phyloP scores from a whole-genome alignment of 2,888 invertebrate genomes.

The Helobdella robusta region DNA sequence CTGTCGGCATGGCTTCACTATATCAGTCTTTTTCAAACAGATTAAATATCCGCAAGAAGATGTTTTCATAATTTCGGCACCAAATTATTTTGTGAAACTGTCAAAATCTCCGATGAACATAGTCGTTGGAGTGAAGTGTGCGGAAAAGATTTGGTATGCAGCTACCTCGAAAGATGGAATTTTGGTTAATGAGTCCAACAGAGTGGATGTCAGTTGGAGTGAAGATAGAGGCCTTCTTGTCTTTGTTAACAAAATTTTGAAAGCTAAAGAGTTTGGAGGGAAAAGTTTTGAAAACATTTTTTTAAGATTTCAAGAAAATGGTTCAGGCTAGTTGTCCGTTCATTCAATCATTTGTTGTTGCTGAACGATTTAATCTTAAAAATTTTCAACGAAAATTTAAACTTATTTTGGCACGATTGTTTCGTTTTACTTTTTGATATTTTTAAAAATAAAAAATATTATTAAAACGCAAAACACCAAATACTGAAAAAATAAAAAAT shows the following conservation, averaged over 20 bases:
- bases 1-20: slow-evolving; percentile 17
- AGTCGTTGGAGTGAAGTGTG: neutral
- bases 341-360: too few relatives aligned
- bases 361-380: too few relatives aligned
- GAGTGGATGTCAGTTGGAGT: slow-evolving; percentile 44
- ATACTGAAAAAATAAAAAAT: too few relatives aligned
- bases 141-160: slow-evolving; percentile 38
- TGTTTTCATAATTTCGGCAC: slow-evolving; percentile 1
- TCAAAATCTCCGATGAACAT: neutral
- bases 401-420: too few relatives aligned
- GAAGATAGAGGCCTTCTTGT: slow-evolving; percentile 40
- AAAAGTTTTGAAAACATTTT: neutral
- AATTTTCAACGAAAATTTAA: too few relatives aligned
- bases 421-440: too few relatives aligned
- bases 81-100: slow-evolving; percentile 13
- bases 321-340: too few relatives aligned
- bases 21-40: slow-evolving; percentile 11
- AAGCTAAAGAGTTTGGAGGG: neutral
- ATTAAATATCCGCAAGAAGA: neutral
- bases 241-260: slow-evolving; percentile 38
- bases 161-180: slow-evolving; percentile 33
- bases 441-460: too few relatives aligned
- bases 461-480: too few relatives aligned
- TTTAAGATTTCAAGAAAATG: too few relatives aligned
- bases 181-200: slow-evolving; percentile 40